These are phyloP conservation scores for Philotrypesis tridentata DNA, from an alignment of 1,140 invertebrate species.

Conservation along the genomic window DNA sequence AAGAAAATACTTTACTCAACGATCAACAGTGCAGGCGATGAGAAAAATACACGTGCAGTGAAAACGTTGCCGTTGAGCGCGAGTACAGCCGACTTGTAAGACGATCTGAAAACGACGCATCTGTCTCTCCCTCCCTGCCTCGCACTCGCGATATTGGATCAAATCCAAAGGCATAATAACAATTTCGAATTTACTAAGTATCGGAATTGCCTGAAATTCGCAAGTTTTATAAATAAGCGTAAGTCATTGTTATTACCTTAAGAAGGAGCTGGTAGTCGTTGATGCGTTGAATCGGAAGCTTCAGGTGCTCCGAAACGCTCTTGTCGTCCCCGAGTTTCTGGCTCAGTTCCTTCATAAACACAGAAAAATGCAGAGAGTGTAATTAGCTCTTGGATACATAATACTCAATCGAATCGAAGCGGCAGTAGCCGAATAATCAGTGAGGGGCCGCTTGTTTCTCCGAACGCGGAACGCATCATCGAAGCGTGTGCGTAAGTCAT, in stretches of 20 bases:
- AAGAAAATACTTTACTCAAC: too few species aligned
- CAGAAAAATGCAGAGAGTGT: neutral
- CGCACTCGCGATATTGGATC: constrained; percentile 2
- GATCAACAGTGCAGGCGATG: too few species aligned
- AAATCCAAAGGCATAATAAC: constrained; percentile 23
- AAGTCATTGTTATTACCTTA: constrained; percentile 89
- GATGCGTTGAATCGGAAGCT: constrained; percentile 94
- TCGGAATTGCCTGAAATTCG: too few species aligned
- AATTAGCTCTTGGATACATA: too few species aligned
- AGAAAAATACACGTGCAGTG: too few species aligned
- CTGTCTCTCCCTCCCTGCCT: neutral
- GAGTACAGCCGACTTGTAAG: constrained; percentile 14
- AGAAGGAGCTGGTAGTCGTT: constrained; percentile 97
- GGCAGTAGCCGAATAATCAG: too few species aligned
- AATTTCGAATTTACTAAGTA: constrained; percentile 30
- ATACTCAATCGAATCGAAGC: too few species aligned
- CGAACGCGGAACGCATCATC: too few species aligned
- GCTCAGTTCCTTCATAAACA: constrained; percentile 82
- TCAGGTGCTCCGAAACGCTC: constrained; percentile 90
- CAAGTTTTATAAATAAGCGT: constrained; percentile 5
- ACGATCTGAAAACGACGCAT: constrained; percentile 6
- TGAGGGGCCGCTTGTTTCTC: too few species aligned
- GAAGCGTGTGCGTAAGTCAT: constrained; percentile 9
- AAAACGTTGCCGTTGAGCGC: too few species aligned
- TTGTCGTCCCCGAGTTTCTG: constrained; percentile 91